Evolutionary conservation across 2,113 vertebrate genomes (phyloP).

Genomic region (Sphyrna mokarran): DNA sequence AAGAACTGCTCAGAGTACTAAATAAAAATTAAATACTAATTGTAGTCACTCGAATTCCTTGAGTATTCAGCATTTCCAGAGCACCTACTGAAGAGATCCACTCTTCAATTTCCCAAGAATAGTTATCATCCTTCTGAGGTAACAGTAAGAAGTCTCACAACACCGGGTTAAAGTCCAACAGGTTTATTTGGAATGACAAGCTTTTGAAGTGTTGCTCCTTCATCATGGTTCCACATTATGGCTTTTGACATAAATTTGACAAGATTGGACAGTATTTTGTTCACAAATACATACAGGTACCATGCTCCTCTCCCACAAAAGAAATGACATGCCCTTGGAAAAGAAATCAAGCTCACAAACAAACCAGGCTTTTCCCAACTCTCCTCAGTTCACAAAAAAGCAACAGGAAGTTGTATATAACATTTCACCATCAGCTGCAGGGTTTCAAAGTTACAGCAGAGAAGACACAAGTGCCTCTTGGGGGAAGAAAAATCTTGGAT

Average conservation of each 20-base stretch:
- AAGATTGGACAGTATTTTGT: not conserved
- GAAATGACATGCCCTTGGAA: not conserved
- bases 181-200: too few relatives aligned
- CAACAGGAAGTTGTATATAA: not conserved
- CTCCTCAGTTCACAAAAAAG: not conserved
- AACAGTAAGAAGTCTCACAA: too few relatives aligned
- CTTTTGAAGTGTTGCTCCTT: too few relatives aligned
- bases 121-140: not conserved
- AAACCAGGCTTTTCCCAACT: not conserved
- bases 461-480: not conserved
- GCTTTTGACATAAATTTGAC: not conserved
- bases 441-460: not conserved
- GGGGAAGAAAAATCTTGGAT: conserved; percentile 1
- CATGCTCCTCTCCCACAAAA: not conserved
- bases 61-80: not conserved
- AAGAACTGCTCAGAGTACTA: too few relatives aligned
- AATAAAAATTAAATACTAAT: too few relatives aligned
- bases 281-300: not conserved
- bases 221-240: too few relatives aligned
- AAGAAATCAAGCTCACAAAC: not conserved
- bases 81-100: not conserved
- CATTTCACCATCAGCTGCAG: not conserved
- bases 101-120: not conserved
- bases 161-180: too few relatives aligned
- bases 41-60: too few relatives aligned